These are phyloP conservation scores for Ceraclea dissimilis DNA, from an alignment of 2,888 invertebrate genomes.

Conservation along the genomic window DNA sequence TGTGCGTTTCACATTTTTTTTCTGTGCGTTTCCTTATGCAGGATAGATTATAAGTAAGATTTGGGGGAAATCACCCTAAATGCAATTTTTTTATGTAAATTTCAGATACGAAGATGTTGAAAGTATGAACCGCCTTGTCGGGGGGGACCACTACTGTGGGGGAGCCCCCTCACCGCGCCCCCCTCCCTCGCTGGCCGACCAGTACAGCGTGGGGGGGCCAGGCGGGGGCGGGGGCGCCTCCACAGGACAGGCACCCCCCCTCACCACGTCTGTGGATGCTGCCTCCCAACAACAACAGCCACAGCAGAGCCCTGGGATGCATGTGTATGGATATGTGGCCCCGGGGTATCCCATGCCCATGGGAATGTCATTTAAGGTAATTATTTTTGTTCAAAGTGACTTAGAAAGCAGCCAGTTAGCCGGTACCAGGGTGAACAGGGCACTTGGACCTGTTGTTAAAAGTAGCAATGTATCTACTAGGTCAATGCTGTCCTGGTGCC, in stretches of 20 bases:
- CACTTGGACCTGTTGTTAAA: too few species aligned
- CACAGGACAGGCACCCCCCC: slow-evolving; percentile 6
- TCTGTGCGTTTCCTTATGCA: too few species aligned
- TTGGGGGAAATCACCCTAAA: too few species aligned
- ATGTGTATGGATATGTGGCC: slow-evolving; percentile 22
- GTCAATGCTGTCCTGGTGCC: too few species aligned
- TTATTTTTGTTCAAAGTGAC: not conserved
- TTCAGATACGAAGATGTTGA: slow-evolving; percentile 46
- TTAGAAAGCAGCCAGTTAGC: too few species aligned
- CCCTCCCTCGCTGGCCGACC: slow-evolving; percentile 18
- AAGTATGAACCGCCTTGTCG: slow-evolving; percentile 40
- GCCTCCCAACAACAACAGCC: not conserved
- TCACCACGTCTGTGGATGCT: slow-evolving; percentile 3
- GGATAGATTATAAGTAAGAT: too few species aligned
- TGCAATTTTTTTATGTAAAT: too few species aligned
- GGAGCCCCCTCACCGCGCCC: slow-evolving; percentile 34
- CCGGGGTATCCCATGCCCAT: slow-evolving; percentile 31
- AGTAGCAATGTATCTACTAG: too few species aligned
- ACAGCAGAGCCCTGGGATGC: slow-evolving; percentile 11
- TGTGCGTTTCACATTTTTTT: too few species aligned
- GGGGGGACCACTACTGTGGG: slow-evolving; percentile 36
- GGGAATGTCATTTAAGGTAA: slow-evolving; percentile 39
- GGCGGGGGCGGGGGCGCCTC: not conserved
- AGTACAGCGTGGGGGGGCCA: slow-evolving; percentile 7
- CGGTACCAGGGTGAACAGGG: too few species aligned